These are phyloP conservation scores for Synodontis membranacea DNA, from an alignment of 2,113 vertebrate species.

Conservation along the genomic window DNA sequence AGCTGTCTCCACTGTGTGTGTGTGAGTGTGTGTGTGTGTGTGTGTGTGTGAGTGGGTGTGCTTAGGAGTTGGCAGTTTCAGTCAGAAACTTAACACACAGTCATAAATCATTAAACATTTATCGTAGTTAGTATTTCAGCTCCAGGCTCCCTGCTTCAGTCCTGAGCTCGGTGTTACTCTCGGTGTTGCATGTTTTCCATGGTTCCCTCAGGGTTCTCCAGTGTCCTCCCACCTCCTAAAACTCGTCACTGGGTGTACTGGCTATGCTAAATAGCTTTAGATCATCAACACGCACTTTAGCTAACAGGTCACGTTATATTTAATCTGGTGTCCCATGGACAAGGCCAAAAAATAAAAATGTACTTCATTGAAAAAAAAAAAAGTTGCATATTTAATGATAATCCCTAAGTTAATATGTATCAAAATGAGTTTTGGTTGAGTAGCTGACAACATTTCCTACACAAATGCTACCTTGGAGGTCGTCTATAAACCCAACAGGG, in stretches of 20 bases:
- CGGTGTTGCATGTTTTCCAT: not conserved
- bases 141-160: not conserved
- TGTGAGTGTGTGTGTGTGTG: conserved; percentile 1
- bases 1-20: not conserved
- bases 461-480: not conserved
- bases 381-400: too few relatives aligned
- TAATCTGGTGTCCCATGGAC: not conserved
- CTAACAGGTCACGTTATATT: not conserved
- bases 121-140: not conserved
- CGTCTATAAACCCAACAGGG: not conserved
- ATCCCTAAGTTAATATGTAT: too few relatives aligned
- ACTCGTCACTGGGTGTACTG: not conserved
- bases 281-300: not conserved
- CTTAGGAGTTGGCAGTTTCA: not conserved
- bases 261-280: not conserved
- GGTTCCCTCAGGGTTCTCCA: not conserved
- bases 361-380: too few relatives aligned
- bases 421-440: not conserved
- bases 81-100: conserved; percentile 5
- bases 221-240: not conserved
- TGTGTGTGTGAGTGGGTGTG: not conserved
- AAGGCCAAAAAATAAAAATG: not conserved
- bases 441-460: not conserved
- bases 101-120: conserved; percentile 15
- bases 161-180: not conserved